Evolutionary conservation across 2,888 invertebrate species (phyloP), one percentile per base, ranked within the genome.

Genomic region (Galerucella pusilla): DNA sequence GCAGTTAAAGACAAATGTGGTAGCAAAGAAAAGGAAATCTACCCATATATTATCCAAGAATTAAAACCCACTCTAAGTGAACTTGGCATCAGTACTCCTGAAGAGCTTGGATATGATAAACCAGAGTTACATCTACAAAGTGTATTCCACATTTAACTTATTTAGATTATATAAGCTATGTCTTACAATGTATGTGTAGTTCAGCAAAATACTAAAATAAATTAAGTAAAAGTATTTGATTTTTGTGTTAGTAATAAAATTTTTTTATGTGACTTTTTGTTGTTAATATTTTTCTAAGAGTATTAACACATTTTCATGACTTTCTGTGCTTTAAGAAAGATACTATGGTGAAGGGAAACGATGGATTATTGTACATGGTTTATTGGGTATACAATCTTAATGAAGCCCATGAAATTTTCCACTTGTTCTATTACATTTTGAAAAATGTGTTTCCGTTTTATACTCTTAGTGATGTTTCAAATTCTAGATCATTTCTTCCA

Each of bases 71-170:
- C 97, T 2, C 90, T 99, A 75, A 92, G 93, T 60, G 98, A 99
- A 89, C 90, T 99, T 75, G 99, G 99, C 65, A 93, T 99, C 81
- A 93, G 93, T 72, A 97, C 98, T 46, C 96, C 95, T 0, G 98
- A 98, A 87, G 97, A 99, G 86, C 90, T 99, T 84, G 98, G 98
- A 77, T 98, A 96, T 85, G 98, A 98, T 88, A 95, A 97, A 89
- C 99, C 99, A 74, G 98, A 99, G 89, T 89, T 99, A 87, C 96
- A 95, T 77, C 90, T 97, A 80, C 88, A 93, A 83, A 91, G 91
- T 84, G 93, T 94, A 74, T 94, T 91, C 85, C 93, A 95, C 75
- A 90, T 93, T 84, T 79, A 81, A 79, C 71, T 90, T 91, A 83
- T 68, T 78, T 45, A 46, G 46, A 45, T 9, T 42, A 6, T 46